These are phyloP conservation scores for Tribolium castaneum DNA, from an alignment of 1,140 invertebrate genomes.

Conservation along the genomic window DNA sequence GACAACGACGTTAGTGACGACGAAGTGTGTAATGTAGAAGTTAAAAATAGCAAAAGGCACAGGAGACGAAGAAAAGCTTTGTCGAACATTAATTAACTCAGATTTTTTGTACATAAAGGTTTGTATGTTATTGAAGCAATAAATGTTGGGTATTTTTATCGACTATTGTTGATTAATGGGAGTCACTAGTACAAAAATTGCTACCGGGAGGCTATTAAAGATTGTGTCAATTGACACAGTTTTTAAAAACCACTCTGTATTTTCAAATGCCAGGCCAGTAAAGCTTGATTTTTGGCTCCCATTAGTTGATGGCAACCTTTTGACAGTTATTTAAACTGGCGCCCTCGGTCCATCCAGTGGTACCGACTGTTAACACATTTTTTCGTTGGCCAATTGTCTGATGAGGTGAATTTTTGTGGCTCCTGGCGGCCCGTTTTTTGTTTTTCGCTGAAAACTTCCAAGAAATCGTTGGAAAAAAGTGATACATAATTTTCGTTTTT, in stretches of 20 bases:
- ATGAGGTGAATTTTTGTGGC: too few relatives aligned
- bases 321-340: too few relatives aligned
- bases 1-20: constrained; percentile 40
- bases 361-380: not conserved
- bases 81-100: constrained; percentile 20
- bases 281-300: not conserved
- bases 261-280: not conserved
- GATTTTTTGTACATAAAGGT: constrained; percentile 24
- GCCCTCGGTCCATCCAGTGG: not conserved
- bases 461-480: too few relatives aligned
- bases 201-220: too few relatives aligned
- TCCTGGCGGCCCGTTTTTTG: too few relatives aligned
- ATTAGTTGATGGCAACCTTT: not conserved
- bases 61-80: constrained; percentile 40
- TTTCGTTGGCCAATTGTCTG: not conserved
- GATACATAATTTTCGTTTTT: too few relatives aligned
- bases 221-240: not conserved
- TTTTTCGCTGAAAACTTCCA: too few relatives aligned
- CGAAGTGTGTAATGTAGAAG: constrained; percentile 22
- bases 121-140: constrained; percentile 30
- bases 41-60: constrained; percentile 39
- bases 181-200: not conserved
- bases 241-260: not conserved
- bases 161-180: constrained; percentile 12
- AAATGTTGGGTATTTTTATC: constrained; percentile 32